These are phyloP conservation scores for Ciconia maguari DNA, from an alignment of 2,113 vertebrate species.

Conservation along the genomic window DNA sequence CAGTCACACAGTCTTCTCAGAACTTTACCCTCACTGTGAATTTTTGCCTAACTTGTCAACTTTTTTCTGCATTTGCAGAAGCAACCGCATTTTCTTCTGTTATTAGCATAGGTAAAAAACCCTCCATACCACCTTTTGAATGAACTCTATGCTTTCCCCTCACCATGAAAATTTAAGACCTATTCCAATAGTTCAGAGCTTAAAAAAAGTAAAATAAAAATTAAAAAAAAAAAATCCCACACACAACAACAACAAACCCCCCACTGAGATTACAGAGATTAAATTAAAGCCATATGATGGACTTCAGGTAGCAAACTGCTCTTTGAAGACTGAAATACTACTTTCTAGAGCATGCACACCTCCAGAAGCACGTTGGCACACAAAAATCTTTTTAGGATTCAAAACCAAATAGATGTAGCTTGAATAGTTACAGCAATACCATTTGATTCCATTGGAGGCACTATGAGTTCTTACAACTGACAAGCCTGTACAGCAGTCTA, in stretches of 20 bases:
- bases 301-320: background rate
- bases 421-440: background rate
- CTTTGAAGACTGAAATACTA: background rate
- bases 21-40: background rate
- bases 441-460: background rate
- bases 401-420: background rate
- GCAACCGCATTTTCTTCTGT: background rate
- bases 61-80: background rate
- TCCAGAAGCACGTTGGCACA: background rate
- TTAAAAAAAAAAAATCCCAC: background rate
- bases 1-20: rapidly evolving
- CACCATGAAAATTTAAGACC: background rate
- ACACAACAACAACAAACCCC: background rate
- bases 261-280: background rate
- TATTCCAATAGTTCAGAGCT: background rate
- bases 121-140: background rate
- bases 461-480: background rate
- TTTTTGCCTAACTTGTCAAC: background rate
- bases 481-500: background rate
- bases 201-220: background rate
- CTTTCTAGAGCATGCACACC: background rate
- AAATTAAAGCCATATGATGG: background rate
- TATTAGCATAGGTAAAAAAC: background rate
- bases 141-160: background rate
- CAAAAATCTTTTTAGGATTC: background rate